Conservation (phyloP, 2,113 vertebrate species). For the Pipa parva region DNA sequence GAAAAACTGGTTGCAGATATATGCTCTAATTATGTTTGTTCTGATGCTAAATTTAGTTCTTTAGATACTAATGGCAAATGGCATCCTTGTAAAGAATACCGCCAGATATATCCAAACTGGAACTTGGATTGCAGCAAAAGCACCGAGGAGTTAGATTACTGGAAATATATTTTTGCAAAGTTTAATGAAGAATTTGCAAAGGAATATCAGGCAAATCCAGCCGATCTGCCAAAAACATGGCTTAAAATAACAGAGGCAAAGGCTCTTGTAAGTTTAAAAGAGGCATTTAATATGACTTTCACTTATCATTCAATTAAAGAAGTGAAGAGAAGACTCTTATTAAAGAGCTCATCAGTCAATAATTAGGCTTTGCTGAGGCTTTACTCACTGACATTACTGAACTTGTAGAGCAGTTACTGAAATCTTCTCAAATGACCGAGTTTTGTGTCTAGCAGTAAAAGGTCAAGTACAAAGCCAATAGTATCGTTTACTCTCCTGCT, state of each 20-base stretch:
- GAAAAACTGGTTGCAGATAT: background rate
- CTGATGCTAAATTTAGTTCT: background rate
- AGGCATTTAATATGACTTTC: constrained; percentile 42
- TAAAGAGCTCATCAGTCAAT: too few species aligned
- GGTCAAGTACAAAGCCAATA: too few species aligned
- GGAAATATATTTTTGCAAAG: constrained; percentile 53
- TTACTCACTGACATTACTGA: too few species aligned
- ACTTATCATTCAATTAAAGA: too few species aligned
- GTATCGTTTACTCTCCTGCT: too few species aligned
- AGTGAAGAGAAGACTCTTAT: too few species aligned
- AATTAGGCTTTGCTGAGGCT: too few species aligned
- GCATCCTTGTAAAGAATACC: constrained; percentile 46
- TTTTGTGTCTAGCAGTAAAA: too few species aligned
- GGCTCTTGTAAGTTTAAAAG: constrained; percentile 50
- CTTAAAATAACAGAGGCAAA: background rate
- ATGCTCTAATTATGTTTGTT: constrained; percentile 5
- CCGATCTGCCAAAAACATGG: constrained; percentile 45
- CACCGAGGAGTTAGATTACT: constrained; percentile 48
- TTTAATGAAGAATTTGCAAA: constrained; percentile 31
- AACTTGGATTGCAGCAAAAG: constrained; percentile 54
- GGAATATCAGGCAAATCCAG: background rate
- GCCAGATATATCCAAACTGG: constrained; percentile 53
- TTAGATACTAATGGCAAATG: background rate
- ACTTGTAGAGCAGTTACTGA: too few species aligned
- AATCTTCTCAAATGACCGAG: too few species aligned